A percentile compares a stretch with the other conserved stretches of the same genome.
These are phyloP conservation scores for Toxotes jaculatrix DNA, from an alignment of 2,113 vertebrate species.

Conservation along the genomic window DNA sequence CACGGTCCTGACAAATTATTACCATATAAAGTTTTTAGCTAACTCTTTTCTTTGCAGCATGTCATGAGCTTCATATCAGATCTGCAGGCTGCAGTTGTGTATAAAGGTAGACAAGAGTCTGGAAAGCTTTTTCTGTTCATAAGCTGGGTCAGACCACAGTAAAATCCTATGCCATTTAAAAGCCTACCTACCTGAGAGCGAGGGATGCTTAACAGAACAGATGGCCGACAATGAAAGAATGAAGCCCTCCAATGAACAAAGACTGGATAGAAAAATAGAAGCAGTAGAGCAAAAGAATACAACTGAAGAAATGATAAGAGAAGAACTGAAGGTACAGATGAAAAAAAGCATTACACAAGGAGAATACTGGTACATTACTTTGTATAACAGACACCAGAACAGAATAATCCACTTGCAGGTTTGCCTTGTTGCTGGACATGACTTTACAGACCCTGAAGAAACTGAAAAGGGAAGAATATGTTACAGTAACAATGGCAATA, in stretches of 20 bases:
- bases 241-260: constrained; percentile 3
- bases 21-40: not conserved
- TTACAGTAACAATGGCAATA: not conserved
- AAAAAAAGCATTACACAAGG: not conserved
- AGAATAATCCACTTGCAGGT: not conserved
- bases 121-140: not conserved
- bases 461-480: not conserved
- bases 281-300: not conserved
- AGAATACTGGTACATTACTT: not conserved
- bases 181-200: not conserved
- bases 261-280: not conserved
- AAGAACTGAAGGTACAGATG: too few species aligned
- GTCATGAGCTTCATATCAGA: not conserved
- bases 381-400: not conserved
- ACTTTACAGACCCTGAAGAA: not conserved
- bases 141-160: not conserved
- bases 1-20: not conserved
- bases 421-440: not conserved
- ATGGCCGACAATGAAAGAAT: constrained; percentile 7
- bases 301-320: not conserved
- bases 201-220: constrained; percentile 3
- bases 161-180: not conserved
- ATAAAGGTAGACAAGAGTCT: not conserved
- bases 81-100: not conserved
- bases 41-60: not conserved